A percentile compares a stretch with the other conserved stretches of the same genome.
These are phyloP conservation scores for Meriones psammophilus DNA, from an alignment of 2,797 vertebrate species.

Conservation along the genomic window DNA sequence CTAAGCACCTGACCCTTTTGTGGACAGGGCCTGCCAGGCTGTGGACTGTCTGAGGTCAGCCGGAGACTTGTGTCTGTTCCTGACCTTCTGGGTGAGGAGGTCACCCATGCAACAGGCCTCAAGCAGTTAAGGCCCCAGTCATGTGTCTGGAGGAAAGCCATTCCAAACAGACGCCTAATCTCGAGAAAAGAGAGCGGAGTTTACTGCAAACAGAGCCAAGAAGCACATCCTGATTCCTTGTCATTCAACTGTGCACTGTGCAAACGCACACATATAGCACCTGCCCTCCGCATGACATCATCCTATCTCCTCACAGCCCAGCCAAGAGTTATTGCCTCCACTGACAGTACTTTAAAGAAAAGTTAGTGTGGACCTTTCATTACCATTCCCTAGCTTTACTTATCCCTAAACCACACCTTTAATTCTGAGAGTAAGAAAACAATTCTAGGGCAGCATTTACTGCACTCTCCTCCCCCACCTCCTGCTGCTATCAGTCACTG, in stretches of 20 bases:
- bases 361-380: neutral
- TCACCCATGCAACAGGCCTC: conserved; percentile 58
- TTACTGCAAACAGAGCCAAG: conserved; percentile 78
- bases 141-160: conserved; percentile 79
- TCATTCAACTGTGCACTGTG: conserved; percentile 71
- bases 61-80: neutral
- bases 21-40: neutral
- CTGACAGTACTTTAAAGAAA: neutral
- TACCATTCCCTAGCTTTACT: neutral
- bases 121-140: conserved; percentile 58
- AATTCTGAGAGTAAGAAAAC: neutral
- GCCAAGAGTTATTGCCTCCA: neutral
- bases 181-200: conserved; percentile 77
- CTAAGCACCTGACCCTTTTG: neutral
- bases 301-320: neutral
- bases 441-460: neutral
- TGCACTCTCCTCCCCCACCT: neutral
- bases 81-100: conserved; percentile 68
- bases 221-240: conserved; percentile 78
- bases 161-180: conserved; percentile 81
- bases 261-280: conserved; percentile 48
- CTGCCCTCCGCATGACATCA: conserved; percentile 55
- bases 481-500: neutral
- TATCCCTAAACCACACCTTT: neutral
- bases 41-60: conserved; percentile 59